phyloP scores from a whole-genome alignment of 2,888 invertebrate genomes.

The Ditylenchus weischeri region DNA sequence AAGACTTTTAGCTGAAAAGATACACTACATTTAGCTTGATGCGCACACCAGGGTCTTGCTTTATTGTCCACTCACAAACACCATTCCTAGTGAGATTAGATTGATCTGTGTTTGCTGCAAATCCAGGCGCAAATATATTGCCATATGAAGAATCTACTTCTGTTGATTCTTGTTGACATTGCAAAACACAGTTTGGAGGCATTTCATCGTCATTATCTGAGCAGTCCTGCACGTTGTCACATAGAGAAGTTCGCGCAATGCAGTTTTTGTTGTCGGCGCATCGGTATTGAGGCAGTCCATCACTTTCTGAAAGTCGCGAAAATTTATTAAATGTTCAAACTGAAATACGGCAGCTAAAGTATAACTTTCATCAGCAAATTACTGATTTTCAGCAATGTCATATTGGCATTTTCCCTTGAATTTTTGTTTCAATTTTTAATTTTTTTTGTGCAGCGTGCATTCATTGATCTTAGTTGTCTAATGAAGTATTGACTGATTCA shows the following conservation, averaged over 20 bases:
- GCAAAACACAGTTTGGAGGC: conserved; percentile 9
- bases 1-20: background rate
- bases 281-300: conserved; percentile 32
- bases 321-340: no score
- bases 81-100: background rate
- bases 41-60: conserved; percentile 23
- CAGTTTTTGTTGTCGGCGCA: conserved; percentile 47
- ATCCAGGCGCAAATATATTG: conserved; percentile 12
- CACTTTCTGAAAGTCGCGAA: background rate
- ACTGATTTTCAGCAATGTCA: no score
- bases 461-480: no score
- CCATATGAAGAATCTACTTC: conserved; percentile 10
- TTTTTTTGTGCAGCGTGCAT: no score
- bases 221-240: conserved; percentile 37
- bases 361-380: no score
- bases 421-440: no score
- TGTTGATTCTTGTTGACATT: background rate
- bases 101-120: background rate
- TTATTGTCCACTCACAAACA: conserved; percentile 22
- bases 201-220: conserved; percentile 10
- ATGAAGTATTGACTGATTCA: no score
- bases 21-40: conserved; percentile 26
- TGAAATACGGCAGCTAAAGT: no score
- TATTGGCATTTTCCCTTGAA: no score
- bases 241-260: conserved; percentile 35